phyloP scores from a whole-genome alignment of 1,140 invertebrate genomes.

The Penaeus vannamei region DNA sequence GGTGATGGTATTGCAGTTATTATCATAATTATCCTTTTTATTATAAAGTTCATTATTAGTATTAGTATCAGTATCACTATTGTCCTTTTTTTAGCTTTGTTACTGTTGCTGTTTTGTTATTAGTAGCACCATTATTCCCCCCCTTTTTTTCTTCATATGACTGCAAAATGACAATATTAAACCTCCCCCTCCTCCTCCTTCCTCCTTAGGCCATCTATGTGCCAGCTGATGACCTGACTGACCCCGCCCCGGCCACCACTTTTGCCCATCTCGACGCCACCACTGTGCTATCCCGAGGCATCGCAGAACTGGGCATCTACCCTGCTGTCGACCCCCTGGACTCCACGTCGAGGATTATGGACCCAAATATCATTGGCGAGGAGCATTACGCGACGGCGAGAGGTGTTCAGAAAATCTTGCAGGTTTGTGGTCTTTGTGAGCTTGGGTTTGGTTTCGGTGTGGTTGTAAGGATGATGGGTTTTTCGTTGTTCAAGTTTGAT shows the following conservation, averaged over 20 bases:
- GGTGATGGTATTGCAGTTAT: too few relatives aligned
- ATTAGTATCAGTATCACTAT: too few relatives aligned
- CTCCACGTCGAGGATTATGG: slow-evolving; percentile 77
- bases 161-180: too few relatives aligned
- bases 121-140: too few relatives aligned
- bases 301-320: slow-evolving; percentile 79
- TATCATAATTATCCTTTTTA: too few relatives aligned
- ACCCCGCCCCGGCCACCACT: slow-evolving; percentile 79
- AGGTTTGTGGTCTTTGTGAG: background rate
- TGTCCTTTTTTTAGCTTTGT: too few relatives aligned
- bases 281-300: slow-evolving; percentile 78
- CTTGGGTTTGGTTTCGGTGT: too few relatives aligned
- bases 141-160: too few relatives aligned
- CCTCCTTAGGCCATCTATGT: slow-evolving; percentile 77
- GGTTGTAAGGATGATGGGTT: too few relatives aligned
- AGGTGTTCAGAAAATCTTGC: slow-evolving; percentile 74
- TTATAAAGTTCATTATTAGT: too few relatives aligned
- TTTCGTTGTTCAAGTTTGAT: too few relatives aligned
- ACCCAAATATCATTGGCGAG: slow-evolving; percentile 76
- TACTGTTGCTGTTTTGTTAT: too few relatives aligned
- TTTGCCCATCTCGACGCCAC: slow-evolving; percentile 80
- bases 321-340: slow-evolving; percentile 79
- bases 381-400: slow-evolving; percentile 77
- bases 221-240: slow-evolving; percentile 79
- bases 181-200: background rate